Conservation (phyloP, 2,888 invertebrate species). For the Melikaiella ostensackeni region DNA sequence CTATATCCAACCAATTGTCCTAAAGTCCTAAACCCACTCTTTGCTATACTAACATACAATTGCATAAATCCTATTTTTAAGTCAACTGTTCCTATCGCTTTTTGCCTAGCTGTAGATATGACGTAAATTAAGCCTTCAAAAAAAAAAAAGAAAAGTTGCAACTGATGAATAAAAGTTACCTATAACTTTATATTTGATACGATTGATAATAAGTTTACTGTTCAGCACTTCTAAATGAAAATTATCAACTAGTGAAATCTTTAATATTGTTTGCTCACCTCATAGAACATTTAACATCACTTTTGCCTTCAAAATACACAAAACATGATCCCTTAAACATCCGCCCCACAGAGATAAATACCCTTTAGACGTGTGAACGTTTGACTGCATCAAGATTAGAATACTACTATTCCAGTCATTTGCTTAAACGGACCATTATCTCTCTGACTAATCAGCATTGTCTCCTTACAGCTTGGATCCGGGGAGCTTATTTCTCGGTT, state of each 20-base stretch:
- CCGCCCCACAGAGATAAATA: neutral
- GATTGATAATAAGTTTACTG: too few relatives aligned
- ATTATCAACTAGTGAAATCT: neutral
- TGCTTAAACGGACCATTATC: slow-evolving; percentile 66
- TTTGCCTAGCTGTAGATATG: too few relatives aligned
- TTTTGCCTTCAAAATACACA: neutral
- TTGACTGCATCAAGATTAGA: neutral
- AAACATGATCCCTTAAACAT: neutral
- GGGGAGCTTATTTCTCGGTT: slow-evolving; percentile 53
- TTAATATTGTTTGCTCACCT: neutral
- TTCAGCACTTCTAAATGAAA: too few relatives aligned
- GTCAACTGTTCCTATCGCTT: too few relatives aligned
- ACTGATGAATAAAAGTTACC: too few relatives aligned
- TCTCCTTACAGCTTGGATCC: slow-evolving; percentile 60
- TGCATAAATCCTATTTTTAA: too few relatives aligned
- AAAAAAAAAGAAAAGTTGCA: too few relatives aligned
- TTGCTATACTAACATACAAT: too few relatives aligned
- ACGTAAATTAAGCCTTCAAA: too few relatives aligned
- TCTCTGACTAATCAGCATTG: slow-evolving; percentile 73
- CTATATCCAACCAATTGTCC: too few relatives aligned
- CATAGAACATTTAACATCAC: neutral
- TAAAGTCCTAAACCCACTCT: too few relatives aligned
- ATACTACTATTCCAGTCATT: slow-evolving; percentile 49
- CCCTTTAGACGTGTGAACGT: neutral
- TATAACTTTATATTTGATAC: too few relatives aligned